Evolutionary conservation across 2,113 vertebrate genomes (phyloP).

Genomic region (Xiphorhynchus elegans): DNA sequence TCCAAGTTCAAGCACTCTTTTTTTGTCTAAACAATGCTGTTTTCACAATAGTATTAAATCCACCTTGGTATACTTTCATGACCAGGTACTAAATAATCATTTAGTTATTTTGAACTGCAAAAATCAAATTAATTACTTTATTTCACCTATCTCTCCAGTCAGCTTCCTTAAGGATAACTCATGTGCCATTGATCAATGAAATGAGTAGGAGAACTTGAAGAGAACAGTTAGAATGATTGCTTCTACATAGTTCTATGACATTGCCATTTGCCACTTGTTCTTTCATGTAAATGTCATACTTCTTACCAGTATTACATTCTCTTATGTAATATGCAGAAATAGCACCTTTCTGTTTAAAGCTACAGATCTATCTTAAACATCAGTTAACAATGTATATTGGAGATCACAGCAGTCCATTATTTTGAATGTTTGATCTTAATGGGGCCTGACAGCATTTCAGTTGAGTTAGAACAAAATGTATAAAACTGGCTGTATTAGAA

Average conservation of each 20-base stretch:
- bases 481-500: constrained; percentile 31
- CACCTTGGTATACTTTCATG: neutral
- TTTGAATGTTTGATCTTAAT: constrained; percentile 41
- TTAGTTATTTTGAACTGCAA: neutral
- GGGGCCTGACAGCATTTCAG: constrained; percentile 16
- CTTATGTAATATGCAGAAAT: neutral
- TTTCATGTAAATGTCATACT: neutral
- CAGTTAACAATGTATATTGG: neutral
- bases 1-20: neutral
- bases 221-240: neutral
- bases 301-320: neutral
- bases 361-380: neutral
- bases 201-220: neutral
- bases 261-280: neutral
- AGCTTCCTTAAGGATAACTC: neutral
- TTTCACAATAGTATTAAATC: neutral
- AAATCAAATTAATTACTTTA: neutral
- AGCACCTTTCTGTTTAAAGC: constrained; percentile 4
- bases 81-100: neutral
- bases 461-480: constrained; percentile 16
- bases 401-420: constrained; percentile 22
- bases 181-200: neutral
- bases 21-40: neutral
- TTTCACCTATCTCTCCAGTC: neutral
- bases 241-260: neutral